Evolutionary conservation across 2,113 vertebrate genomes (phyloP).

Genomic region (Macrotis lagotis): DNA sequence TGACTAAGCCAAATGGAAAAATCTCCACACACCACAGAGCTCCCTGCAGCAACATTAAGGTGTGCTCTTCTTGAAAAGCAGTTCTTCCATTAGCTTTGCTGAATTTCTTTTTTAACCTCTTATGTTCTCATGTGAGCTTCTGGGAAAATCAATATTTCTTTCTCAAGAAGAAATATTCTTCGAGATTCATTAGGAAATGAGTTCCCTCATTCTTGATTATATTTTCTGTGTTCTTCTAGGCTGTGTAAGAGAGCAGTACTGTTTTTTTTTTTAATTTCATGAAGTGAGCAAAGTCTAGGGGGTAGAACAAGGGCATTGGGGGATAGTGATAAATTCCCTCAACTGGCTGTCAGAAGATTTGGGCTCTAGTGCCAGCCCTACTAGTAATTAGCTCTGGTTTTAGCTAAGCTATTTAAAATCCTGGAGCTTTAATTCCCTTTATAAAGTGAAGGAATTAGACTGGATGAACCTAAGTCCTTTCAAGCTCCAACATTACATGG

Average conservation of each 20-base stretch:
- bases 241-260: background rate
- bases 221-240: background rate
- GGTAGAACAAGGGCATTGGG: background rate
- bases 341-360: background rate
- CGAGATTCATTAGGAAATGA: background rate
- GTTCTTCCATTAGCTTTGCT: background rate
- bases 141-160: slow-evolving; percentile 23
- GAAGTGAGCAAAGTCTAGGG: background rate
- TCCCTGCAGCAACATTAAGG: background rate
- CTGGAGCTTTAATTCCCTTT: background rate
- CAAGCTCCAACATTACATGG: background rate
- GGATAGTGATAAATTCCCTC: background rate
- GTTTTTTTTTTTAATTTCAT: background rate
- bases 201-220: background rate
- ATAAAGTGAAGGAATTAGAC: background rate
- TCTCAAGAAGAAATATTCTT: background rate
- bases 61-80: slow-evolving; percentile 23
- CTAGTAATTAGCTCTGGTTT: background rate
- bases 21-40: background rate
- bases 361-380: background rate
- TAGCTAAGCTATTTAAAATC: background rate
- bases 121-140: slow-evolving; percentile 9
- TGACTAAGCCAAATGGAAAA: background rate
- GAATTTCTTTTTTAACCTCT: background rate
- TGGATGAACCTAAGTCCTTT: background rate